Evolutionary conservation across 2,888 invertebrate genomes (phyloP).

Genomic region (Stenolophus ochropezus): DNA sequence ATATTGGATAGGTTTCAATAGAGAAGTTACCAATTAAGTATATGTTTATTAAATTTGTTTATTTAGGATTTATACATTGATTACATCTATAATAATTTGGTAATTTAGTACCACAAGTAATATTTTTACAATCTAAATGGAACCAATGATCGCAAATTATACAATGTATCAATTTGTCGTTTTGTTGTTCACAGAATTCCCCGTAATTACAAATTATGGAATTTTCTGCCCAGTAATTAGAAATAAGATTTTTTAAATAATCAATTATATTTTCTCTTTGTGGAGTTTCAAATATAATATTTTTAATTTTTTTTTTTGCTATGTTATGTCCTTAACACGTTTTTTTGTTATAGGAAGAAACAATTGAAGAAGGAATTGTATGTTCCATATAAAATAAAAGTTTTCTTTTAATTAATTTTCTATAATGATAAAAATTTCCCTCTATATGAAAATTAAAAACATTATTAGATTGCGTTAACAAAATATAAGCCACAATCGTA

Average conservation of each 20-base stretch:
- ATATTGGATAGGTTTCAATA: too few relatives aligned
- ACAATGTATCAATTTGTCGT: background rate
- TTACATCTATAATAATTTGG: background rate
- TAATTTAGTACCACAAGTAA: background rate
- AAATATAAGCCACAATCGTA: background rate
- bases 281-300: background rate
- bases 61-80: conserved; percentile 29
- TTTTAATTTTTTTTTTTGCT: background rate
- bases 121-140: background rate
- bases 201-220: background rate
- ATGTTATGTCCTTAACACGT: background rate
- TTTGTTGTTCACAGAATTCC: background rate
- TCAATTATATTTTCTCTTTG: background rate
- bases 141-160: background rate
- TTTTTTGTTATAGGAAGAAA: background rate
- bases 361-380: background rate
- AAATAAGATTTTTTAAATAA: background rate
- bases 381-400: background rate
- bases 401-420: background rate
- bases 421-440: background rate
- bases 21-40: too few relatives aligned
- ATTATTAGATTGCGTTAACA: background rate
- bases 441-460: background rate
- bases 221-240: background rate
- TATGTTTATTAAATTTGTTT: too few relatives aligned